phyloP scores from a whole-genome alignment of 92 coral and sea anemone genomes.

The Virgularia gustaviana region DNA sequence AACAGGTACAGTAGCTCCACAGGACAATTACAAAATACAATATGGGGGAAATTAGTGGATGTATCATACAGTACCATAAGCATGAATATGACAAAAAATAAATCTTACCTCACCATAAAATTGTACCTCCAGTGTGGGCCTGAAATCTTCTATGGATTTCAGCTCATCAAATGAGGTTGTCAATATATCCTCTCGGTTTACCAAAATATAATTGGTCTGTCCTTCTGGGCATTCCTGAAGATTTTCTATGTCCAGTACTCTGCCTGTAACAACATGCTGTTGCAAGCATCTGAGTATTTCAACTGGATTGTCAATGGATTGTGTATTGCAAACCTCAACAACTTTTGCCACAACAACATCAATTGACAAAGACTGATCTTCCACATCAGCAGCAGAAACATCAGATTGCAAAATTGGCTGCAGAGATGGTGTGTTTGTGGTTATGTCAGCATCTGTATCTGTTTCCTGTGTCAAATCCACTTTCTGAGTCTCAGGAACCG shows the following conservation, averaged over 20 bases:
- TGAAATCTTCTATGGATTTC: not conserved
- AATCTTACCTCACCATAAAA: slow-evolving; percentile 20
- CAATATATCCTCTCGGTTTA: slow-evolving; percentile 15
- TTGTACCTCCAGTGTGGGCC: slow-evolving; percentile 10
- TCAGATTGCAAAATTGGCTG: not conserved
- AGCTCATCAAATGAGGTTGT: slow-evolving; percentile 19
- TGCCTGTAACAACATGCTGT: not conserved
- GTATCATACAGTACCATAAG: no score
- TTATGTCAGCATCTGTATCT: not conserved
- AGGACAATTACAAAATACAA: no score
- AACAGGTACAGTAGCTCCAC: no score
- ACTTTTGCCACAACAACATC: not conserved
- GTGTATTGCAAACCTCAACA: not conserved
- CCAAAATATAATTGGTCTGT: slow-evolving; percentile 6
- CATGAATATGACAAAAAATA: no score
- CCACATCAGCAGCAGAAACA: not conserved
- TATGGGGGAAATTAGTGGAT: no score
- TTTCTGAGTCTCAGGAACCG: not conserved
- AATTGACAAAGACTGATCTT: not conserved
- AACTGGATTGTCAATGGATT: not conserved
- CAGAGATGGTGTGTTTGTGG: no score
- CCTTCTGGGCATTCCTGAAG: slow-evolving; percentile 22
- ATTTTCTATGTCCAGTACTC: slow-evolving; percentile 6
- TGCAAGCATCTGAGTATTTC: slow-evolving; percentile 6
- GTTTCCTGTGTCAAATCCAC: no score